Evolutionary conservation across 1,140 invertebrate genomes (phyloP), one percentile per base, ranked within the genome.

Genomic region (Fopius arisanus): DNA sequence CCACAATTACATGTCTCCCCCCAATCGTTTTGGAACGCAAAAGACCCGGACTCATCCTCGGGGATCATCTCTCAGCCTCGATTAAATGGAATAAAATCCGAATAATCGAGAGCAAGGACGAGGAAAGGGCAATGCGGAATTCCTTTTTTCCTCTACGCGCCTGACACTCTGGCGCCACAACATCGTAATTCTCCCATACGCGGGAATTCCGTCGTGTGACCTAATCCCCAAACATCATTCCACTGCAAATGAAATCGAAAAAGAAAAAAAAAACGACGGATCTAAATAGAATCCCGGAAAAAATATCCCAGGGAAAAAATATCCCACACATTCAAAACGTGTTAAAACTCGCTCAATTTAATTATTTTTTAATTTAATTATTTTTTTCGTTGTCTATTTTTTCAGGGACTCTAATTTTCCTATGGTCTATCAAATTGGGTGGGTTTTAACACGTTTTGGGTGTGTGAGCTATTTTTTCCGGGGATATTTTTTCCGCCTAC

Each of bases 51-150:
- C 6, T 29, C 26, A 65, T 43, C 33, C 37, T 37, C 59, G 33
- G 31, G 5, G 10, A n/a, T 63, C 3, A 19, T 59, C 10, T 41
- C 33, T 6, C 7, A 4, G 2, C 5, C n/a, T 16, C 19, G 33
- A 43, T 41, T 40, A 21, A 7, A 14, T 19, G 16, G 37, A 68
- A 21, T 31, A 14, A 37, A 9, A 66, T 37, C 19, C 63, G 26
- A 66, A 31, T 68, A 68, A 68, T 68, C 37, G 33, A 68, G 33
- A 40, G 40, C 66, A 43, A 68, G 40, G 66, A 68, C 66, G 66
- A 37, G 4, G 37, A 40, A 40, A 43, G 14, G 37, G 23, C 33
- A 68, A 31, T 37, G 16, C 16, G 16, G 29, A 14, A 0, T 59
- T 3, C 4, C 10, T 28, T 59, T 59, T 28, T 23, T 59, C 7